Evolutionary conservation across 2,888 invertebrate species (phyloP).

Genomic region (Meloe dianella): DNA sequence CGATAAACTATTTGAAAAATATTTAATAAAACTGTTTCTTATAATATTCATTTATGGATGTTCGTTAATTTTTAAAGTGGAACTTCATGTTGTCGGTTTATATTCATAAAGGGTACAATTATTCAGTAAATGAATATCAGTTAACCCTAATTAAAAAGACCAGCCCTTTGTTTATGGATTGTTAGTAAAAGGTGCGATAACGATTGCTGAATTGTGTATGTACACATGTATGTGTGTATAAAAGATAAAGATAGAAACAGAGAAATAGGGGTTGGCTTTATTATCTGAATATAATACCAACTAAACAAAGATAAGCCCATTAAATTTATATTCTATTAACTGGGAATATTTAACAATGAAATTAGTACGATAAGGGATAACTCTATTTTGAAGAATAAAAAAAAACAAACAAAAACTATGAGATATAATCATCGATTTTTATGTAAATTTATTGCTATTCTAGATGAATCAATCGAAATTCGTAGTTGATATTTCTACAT

Average conservation of each 20-base stretch:
- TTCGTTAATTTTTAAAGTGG: no score
- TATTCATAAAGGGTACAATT: neutral
- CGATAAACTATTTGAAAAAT: neutral
- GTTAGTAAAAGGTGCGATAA: constrained; percentile 42
- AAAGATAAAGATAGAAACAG: neutral
- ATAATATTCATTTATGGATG: neutral
- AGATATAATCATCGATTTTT: neutral
- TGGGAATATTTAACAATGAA: constrained; percentile 31
- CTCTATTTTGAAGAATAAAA: no score
- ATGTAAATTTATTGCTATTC: no score
- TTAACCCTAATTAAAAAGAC: constrained; percentile 47
- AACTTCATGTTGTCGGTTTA: neutral
- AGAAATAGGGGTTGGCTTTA: constrained; percentile 34
- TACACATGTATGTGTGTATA: neutral
- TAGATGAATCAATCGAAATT: constrained; percentile 1
- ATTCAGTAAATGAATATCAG: constrained; percentile 29
- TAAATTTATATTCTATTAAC: constrained; percentile 49
- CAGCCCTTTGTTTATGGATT: constrained; percentile 46
- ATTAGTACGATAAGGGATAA: neutral
- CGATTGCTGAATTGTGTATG: constrained; percentile 29
- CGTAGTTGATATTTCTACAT: no score
- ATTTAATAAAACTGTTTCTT: neutral
- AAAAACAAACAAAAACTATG: neutral
- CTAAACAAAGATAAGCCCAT: constrained; percentile 46
- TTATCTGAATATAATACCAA: constrained; percentile 43